Base-by-base conservation (phyloP, 2,797 vertebrate species). In the Gila robusta region DNA sequence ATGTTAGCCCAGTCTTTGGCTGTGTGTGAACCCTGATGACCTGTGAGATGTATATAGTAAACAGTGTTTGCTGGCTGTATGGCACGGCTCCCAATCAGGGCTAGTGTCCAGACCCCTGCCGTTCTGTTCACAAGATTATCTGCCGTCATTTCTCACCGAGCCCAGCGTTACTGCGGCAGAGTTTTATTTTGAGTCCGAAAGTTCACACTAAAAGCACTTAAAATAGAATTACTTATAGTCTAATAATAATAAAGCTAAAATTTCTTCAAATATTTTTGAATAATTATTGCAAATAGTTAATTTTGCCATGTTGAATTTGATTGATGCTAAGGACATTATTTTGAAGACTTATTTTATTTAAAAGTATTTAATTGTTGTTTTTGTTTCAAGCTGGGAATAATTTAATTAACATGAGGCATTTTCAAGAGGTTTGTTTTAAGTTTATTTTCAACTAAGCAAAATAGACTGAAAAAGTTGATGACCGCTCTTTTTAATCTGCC, bases 41-140 rank as follows among this genome's bases (percentile, higher is more conserved):
- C 88, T 84, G 35, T 84, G 78, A 79, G 87, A 83, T 89, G 86
- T 86, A 86, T 89, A 84, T 66, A 84, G 86, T 87, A 87, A 90
- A 90, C 88, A 79, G 79, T 81, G 47, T 86, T 84, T 67, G 59
- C 86, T 84, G 80, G 71, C 81, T 49, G 28, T 59, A 79, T 88
- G 78, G 79, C 84, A 73, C 39, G 8, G 78, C 56, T 84, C 72
- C 84, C 86, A 79, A 56, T 83, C 28, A 81, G 81, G 52, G 70
- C 70, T 41, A 44, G 77, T 82, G 80, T 86, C 79, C 82, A 86
- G 54, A 81, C 62, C 85, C 81, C 39, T 79, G 44, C 59, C 37
- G 26, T 39, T 79, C 70, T 44, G 16, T 49, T 86, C 4, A 14
- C 81, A 85, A 70, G 66, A 81, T 59, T 89, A 71, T 84, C 19